Evolutionary conservation across 2,888 invertebrate species (phyloP).

Genomic region (Bombyx huttoni): DNA sequence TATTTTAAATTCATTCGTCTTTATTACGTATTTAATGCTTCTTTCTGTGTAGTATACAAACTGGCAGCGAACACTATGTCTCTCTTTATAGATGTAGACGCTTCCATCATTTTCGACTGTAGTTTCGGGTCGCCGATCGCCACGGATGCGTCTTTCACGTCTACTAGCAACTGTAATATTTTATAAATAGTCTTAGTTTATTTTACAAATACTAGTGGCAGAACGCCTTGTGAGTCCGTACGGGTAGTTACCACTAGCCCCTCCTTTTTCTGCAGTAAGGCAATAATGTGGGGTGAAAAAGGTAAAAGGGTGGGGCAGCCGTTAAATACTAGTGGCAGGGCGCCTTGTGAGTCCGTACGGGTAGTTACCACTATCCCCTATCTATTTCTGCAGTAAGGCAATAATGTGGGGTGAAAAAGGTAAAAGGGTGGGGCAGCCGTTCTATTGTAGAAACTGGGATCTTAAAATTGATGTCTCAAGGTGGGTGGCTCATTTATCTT

Average conservation of each 20-base stretch:
- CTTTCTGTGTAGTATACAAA: slow-evolving; percentile 81
- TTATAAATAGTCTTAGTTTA: background rate
- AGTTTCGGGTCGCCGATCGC: slow-evolving; percentile 94
- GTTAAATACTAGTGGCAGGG: background rate
- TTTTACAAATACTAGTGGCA: background rate
- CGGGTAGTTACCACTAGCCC: too few relatives aligned
- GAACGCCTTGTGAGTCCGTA: background rate
- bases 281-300: too few relatives aligned
- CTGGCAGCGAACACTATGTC: slow-evolving; percentile 99
- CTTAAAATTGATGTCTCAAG: too few relatives aligned
- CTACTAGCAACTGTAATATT: slow-evolving; percentile 52
- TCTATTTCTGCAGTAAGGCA: too few relatives aligned
- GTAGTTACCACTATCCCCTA: too few relatives aligned
- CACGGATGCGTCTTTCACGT: slow-evolving; percentile 93
- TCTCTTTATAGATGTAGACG: slow-evolving; percentile 91
- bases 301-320: too few relatives aligned
- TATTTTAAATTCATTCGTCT: background rate
- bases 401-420: too few relatives aligned
- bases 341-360: background rate
- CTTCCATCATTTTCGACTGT: slow-evolving; percentile 95
- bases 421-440: too few relatives aligned
- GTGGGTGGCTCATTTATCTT: too few relatives aligned
- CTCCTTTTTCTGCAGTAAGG: too few relatives aligned
- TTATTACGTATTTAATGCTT: slow-evolving; percentile 20
- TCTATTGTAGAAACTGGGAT: too few relatives aligned